Base-by-base conservation (phyloP, 1,140 invertebrate species). In the Tetraneura akinire region DNA sequence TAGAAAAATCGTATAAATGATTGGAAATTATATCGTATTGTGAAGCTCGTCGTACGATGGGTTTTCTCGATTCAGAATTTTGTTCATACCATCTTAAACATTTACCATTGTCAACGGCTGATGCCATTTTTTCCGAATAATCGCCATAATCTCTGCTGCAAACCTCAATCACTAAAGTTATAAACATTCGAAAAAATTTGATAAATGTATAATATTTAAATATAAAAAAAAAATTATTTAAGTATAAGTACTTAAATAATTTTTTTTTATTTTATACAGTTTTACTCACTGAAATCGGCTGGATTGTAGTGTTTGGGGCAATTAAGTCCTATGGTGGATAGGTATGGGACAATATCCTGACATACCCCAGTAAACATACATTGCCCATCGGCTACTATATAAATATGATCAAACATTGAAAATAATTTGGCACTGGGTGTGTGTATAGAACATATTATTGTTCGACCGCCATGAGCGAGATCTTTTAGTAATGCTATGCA, bases 401-500 rank as follows among this genome's bases (percentile, higher is more conserved):
- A 94, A 1, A 93, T 89, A 60, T 92, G 90, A 85, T 94, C 91
- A 84, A 94, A 93, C 85, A 91, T 90, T 0, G 90, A 85, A 84
- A 94, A 94, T 51, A 93, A 86, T 64, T 89, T 90, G 0, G 92
- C 92, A 81, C 93, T 96, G 0, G 96, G 96, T 23, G 95, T 96
- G 84, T 98, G 96, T 29, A 98, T 91, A 0, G 95, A 96, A 84
- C 95, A 97, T 21, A 97, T 90, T 0, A 98, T 91, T 0, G 95
- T 96, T 49, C 94, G 87, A 1, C 95, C 94, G 3, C 90, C 92
- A 55, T 90, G 84, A 0, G 95, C 94, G 51, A 98, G 87, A 37
- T 89, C 88, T 85, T 93, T 92, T 5, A 96, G 85, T 26, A 94
- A 86, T 1, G 90, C 88, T 26, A 94, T 88, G 81, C 92, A 94